phyloP scores from a whole-genome alignment of 1,140 invertebrate species.

The Lepidurus arcticus region DNA sequence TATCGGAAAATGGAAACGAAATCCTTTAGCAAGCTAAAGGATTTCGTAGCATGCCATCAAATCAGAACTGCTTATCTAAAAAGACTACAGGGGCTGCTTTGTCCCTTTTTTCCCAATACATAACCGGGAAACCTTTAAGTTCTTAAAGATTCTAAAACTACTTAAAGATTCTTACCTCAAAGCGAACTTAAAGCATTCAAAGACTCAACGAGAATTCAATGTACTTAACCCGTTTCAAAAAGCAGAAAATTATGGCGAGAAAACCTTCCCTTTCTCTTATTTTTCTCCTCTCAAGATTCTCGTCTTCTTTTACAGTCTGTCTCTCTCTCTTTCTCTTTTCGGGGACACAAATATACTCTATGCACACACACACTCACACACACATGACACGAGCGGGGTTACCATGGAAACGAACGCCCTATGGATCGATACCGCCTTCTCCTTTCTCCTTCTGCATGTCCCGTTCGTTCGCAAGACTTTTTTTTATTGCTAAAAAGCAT shows the following conservation, averaged over 20 bases:
- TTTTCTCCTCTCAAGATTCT: background rate
- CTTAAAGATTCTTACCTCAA: too few species aligned
- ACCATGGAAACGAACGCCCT: constrained; percentile 4
- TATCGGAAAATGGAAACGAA: too few species aligned
- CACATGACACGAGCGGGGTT: constrained; percentile 4
- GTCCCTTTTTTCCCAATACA: too few species aligned
- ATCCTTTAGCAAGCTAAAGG: too few species aligned
- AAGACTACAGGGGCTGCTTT: too few species aligned
- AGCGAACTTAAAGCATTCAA: too few species aligned
- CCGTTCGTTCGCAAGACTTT: background rate
- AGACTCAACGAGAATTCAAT: too few species aligned
- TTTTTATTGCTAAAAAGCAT: background rate
- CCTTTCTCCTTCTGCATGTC: background rate
- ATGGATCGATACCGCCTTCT: constrained; percentile 10
- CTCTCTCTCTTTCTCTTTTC: background rate
- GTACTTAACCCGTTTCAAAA: too few species aligned
- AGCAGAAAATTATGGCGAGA: background rate
- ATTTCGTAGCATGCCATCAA: too few species aligned
- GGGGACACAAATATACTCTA: background rate
- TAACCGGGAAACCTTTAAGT: too few species aligned
- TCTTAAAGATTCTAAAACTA: too few species aligned
- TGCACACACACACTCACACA: background rate
- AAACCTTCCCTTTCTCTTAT: background rate
- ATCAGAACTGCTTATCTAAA: too few species aligned
- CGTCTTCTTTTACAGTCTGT: background rate